Evolutionary conservation across 2,113 vertebrate genomes (phyloP).

Genomic region (Myrmecophaga tridactyla): DNA sequence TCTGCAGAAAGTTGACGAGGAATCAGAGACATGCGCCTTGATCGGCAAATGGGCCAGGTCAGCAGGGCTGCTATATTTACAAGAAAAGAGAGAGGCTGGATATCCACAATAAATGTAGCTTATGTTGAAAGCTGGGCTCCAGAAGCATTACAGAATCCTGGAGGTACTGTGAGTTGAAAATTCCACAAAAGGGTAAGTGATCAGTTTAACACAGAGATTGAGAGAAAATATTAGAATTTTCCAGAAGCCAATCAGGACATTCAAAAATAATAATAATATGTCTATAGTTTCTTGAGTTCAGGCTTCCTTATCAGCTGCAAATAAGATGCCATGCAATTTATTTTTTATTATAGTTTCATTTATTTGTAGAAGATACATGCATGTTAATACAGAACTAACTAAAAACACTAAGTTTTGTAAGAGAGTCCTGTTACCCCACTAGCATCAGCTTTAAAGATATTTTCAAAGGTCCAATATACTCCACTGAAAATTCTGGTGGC

Average conservation of each 20-base stretch:
- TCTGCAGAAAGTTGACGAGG: background rate
- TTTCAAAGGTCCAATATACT: background rate
- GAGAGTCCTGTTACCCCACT: background rate
- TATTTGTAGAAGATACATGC: background rate
- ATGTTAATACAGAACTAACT: background rate
- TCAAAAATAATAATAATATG: background rate
- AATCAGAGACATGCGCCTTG: background rate
- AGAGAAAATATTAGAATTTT: background rate
- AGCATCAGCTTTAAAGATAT: background rate
- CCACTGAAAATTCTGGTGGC: background rate
- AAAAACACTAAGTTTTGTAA: background rate
- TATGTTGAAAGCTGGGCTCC: background rate
- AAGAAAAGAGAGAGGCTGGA: background rate
- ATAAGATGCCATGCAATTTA: background rate
- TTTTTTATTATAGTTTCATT: background rate
- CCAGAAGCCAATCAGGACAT: background rate
- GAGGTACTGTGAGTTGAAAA: background rate
- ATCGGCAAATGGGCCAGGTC: background rate
- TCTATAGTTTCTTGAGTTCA: background rate
- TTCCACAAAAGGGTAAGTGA: background rate
- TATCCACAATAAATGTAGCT: background rate
- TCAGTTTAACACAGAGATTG: background rate
- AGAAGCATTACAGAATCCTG: background rate
- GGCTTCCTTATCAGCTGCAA: background rate
- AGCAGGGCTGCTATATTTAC: accelerated